These are phyloP conservation scores for Luscinia luscinia DNA, from an alignment of 2,797 vertebrate genomes.

Conservation along the genomic window DNA sequence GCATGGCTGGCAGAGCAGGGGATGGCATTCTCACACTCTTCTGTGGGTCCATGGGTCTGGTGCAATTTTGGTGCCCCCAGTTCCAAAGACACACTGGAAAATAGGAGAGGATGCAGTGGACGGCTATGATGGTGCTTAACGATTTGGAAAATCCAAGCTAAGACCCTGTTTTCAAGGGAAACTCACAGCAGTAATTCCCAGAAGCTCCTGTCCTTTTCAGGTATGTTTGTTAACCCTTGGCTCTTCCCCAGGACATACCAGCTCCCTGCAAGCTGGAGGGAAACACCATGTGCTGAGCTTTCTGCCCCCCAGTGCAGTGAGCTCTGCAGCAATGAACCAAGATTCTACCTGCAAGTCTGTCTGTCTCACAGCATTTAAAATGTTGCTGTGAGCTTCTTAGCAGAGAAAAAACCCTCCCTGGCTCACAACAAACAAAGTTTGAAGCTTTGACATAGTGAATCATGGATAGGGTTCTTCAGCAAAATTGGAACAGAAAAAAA, in stretches of 20 bases:
- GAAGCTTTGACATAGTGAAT: accelerated
- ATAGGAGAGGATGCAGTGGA: not conserved
- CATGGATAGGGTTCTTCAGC: not conserved
- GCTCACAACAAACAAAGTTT: not conserved
- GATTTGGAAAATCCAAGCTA: not conserved
- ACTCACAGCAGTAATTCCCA: not conserved
- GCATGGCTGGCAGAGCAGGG: not conserved
- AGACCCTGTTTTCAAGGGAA: not conserved
- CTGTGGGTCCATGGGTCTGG: not conserved
- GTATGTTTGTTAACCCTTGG: not conserved
- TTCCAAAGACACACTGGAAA: not conserved
- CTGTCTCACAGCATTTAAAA: not conserved
- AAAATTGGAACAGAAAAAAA: not conserved
- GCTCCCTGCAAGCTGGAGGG: not conserved
- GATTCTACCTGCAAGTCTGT: not conserved
- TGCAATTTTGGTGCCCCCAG: not conserved
- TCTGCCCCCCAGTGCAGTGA: not conserved
- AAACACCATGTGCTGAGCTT: not conserved
- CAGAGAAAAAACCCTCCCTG: not conserved
- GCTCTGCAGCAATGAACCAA: not conserved
- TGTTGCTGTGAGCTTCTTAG: not conserved
- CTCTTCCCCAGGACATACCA: not conserved
- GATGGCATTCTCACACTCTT: not conserved
- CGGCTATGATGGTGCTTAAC: not conserved
- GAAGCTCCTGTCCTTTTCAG: not conserved